Evolutionary conservation across 2,888 invertebrate genomes (phyloP), one percentile per base, ranked within the genome.

Genomic region (Strigamia transsilvanica): DNA sequence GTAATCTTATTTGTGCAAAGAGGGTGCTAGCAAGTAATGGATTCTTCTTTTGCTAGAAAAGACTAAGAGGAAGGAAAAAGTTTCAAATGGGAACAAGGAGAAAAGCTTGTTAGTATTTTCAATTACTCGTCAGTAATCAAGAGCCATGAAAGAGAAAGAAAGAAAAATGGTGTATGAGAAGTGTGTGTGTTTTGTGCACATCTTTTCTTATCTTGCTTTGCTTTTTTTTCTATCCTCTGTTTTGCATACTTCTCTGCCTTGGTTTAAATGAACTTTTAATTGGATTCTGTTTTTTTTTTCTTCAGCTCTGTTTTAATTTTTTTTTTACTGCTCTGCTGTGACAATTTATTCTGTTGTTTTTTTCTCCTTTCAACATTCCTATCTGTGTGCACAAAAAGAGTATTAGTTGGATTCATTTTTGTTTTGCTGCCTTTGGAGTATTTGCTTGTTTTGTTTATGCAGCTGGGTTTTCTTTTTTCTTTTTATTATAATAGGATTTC

Each of bases 1-100:
- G 73, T 73, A 73, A 73, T 73, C 73, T 73, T 73, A 73, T 73
- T 73, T 73, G 73, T 73, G 73, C 73, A 73, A 73, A 73, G 73
- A 73, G 73, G 73, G 73, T 73, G 73, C 73, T 73, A 32, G 73
- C 73, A 73, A 73, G 73, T 73, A 73, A 73, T 73, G 73, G 73
- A 73, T 73, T 73, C 73, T 73, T 73, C 73, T 73, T 73, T 73
- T 73, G 73, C 73, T 73, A 73, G 32, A 23, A 73, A 73, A 73
- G 23, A 73, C 13, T 73, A 73, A 73, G 73, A 32, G 32, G 32
- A 73, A 32, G 32, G 73, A 73, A 73, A 73, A 73, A 73, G 73
- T 73, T 73, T 73, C 73, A 73, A 73, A 73, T 73, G 73, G 32
- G 73, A 73, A 73, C 73, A 73, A 73, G 73, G 73, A 73, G 73